phyloP scores from a whole-genome alignment of 1,140 invertebrate genomes.

The Aphelenchoides avenae region DNA sequence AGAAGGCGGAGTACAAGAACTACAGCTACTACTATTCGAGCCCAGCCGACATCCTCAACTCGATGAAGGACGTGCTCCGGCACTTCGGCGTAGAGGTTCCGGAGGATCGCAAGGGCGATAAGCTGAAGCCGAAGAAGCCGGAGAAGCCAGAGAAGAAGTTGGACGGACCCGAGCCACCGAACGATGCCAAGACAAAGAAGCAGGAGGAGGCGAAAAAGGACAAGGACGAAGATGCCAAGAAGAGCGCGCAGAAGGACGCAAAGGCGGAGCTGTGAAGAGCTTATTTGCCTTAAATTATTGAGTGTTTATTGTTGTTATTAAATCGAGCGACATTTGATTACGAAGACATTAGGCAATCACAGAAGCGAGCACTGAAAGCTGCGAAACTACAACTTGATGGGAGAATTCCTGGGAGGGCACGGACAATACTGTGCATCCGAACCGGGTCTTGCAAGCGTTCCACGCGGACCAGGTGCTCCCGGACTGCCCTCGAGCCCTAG shows the following conservation, averaged over 20 bases:
- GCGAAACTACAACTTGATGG: too few relatives aligned
- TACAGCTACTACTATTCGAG: constrained; percentile 58
- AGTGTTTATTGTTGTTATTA: too few relatives aligned
- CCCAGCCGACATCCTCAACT: constrained; percentile 56
- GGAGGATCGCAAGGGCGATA: constrained; percentile 51
- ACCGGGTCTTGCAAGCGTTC: too few relatives aligned
- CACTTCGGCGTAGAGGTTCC: constrained; percentile 54
- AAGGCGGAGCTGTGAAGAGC: not conserved
- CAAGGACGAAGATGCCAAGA: not conserved
- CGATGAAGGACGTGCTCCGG: constrained; percentile 55
- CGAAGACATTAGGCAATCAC: too few relatives aligned
- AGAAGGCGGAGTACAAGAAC: constrained; percentile 60
- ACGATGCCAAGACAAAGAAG: constrained; percentile 36
- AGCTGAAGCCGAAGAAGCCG: constrained; percentile 55
- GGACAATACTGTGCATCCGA: too few relatives aligned
- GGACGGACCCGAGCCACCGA: constrained; percentile 28
- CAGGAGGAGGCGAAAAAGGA: constrained; percentile 23
- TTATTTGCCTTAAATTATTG: too few relatives aligned
- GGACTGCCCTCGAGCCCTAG: too few relatives aligned
- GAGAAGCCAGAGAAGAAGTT: constrained; percentile 21
- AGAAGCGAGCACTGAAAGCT: too few relatives aligned
- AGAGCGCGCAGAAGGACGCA: constrained; percentile 15
- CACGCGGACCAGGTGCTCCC: too few relatives aligned
- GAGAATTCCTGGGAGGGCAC: too few relatives aligned
- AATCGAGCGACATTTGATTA: too few relatives aligned